Conservation (phyloP, 2,113 vertebrate species). For the Caranx melampygus region DNA sequence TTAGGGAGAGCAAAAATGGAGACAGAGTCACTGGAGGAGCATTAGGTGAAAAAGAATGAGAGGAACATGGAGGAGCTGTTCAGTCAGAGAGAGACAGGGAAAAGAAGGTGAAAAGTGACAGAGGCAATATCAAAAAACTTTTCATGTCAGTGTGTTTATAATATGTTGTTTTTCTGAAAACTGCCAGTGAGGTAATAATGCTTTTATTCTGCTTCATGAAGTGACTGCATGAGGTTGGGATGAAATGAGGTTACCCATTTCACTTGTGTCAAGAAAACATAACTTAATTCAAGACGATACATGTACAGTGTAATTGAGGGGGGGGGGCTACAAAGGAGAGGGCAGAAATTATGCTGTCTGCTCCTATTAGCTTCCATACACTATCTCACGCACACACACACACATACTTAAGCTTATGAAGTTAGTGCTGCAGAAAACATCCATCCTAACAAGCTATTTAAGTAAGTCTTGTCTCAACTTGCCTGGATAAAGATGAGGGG, state of each 20-base stretch:
- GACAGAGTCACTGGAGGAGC: background rate
- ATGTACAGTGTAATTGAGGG: slow-evolving; percentile 13
- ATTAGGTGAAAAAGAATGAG: background rate
- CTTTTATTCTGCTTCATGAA: slow-evolving; percentile 32
- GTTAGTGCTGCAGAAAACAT: slow-evolving; percentile 25
- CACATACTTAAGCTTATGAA: background rate
- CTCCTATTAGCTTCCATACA: slow-evolving; percentile 26
- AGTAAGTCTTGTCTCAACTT: slow-evolving; percentile 19
- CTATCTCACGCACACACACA: slow-evolving; percentile 3
- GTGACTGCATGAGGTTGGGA: slow-evolving; percentile 20
- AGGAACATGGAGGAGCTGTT: background rate
- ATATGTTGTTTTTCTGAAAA: slow-evolving; percentile 10
- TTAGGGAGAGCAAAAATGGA: background rate
- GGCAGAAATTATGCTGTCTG: slow-evolving; percentile 18
- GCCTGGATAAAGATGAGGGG: background rate
- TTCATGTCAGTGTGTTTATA: background rate
- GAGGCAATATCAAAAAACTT: too few relatives aligned
- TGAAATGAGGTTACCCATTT: slow-evolving; percentile 8
- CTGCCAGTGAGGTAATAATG: slow-evolving; percentile 6
- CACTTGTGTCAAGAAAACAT: slow-evolving; percentile 3
- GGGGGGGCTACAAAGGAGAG: background rate
- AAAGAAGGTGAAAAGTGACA: background rate
- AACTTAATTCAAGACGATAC: slow-evolving; percentile 28
- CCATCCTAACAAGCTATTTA: slow-evolving; percentile 12
- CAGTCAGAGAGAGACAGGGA: background rate